A percentile compares a stretch with the other conserved stretches of the same genome.
These are phyloP conservation scores for Platycheirus albimanus DNA, from an alignment of 2,888 invertebrate genomes.

Conservation along the genomic window DNA sequence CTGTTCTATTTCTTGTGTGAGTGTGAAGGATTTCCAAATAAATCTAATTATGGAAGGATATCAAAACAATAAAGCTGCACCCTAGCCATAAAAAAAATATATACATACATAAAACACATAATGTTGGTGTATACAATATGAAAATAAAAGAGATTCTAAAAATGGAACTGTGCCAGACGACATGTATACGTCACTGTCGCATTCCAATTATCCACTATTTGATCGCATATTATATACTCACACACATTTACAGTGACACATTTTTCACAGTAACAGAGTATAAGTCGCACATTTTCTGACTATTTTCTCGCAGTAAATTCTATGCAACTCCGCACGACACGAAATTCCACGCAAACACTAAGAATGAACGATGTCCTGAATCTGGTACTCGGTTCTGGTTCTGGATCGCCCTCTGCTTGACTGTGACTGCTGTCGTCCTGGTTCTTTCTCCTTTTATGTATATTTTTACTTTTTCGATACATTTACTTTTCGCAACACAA, in stretches of 20 bases:
- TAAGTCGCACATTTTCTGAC: background rate
- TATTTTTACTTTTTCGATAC: conserved; percentile 45
- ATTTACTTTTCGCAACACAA: conserved; percentile 68
- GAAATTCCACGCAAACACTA: conserved; percentile 28
- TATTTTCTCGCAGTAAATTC: conserved; percentile 10
- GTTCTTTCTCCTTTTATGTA: conserved; percentile 21
- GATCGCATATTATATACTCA: conserved; percentile 25
- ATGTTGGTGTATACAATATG: no score
- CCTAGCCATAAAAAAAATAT: no score
- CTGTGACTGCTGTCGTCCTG: conserved; percentile 28
- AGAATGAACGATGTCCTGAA: conserved; percentile 42
- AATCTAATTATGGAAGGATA: no score
- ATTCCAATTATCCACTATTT: conserved; percentile 60
- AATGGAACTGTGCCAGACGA: conserved; percentile 59
- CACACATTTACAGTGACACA: conserved; percentile 6
- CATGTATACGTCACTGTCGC: conserved; percentile 54
- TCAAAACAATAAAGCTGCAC: no score
- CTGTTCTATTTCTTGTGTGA: no score
- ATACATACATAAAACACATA: no score
- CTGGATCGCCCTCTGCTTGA: no score
- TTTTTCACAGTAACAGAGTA: conserved; percentile 2
- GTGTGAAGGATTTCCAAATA: no score
- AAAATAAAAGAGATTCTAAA: conserved; percentile 31
- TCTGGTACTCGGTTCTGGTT: conserved; percentile 43
- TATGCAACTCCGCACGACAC: conserved; percentile 1